Base-by-base conservation (phyloP, 1,140 invertebrate species). In the Drosophila arawakana region DNA sequence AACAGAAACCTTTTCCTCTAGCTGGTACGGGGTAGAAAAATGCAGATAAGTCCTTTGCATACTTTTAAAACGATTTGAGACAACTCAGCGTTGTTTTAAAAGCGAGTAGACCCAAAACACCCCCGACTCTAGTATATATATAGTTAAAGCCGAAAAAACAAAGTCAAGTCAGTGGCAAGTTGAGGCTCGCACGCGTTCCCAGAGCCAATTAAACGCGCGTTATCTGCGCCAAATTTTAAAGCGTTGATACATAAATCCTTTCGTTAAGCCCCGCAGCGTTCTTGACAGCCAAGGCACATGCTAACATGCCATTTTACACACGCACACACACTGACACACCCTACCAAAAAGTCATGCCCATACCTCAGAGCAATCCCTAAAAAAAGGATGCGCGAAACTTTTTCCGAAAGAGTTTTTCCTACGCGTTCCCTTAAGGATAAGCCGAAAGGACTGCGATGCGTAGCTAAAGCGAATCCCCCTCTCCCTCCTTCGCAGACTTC, bases 201-300 rank as follows among this genome's bases (percentile, higher is more conserved):
- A 41, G 66, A 73, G 80, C 90, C 90, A 91, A 91, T 91, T 91
- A 91, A 91, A 91, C 73, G 82, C 78, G 75, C 90, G 90, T 91
- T 91, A 91, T 91, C 90, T 91, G 82, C 66, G 70, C 77, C 79
- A 91, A 91, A 90, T 86, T 91, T 91, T 91, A 91, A 91, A 91
- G 90, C 90, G 90, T 91, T 91, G 90, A 91, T 91, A 90, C 90
- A 91, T 91, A 91, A 91, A 91, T 91, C 90, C 90, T 90, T 88
- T 84, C 78, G 84, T 84, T 89, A 89, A 89, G 84, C 84, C 85
- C 85, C 84, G 84, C 85, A 90, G 84, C 85, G 84, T 89, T 89
- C 80, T 89, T 89, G 84, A 90, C 84, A 89, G 85, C 85, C 85
- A 89, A 90, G 84, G 84, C 85, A 89, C 84, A 89, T 89, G 84